Percentiles rank a stretch among this genome's conserved stretches.
phyloP scores from a whole-genome alignment of 53 echinoderm and acorn worm species.

The Mesocentrotus franciscanus region DNA sequence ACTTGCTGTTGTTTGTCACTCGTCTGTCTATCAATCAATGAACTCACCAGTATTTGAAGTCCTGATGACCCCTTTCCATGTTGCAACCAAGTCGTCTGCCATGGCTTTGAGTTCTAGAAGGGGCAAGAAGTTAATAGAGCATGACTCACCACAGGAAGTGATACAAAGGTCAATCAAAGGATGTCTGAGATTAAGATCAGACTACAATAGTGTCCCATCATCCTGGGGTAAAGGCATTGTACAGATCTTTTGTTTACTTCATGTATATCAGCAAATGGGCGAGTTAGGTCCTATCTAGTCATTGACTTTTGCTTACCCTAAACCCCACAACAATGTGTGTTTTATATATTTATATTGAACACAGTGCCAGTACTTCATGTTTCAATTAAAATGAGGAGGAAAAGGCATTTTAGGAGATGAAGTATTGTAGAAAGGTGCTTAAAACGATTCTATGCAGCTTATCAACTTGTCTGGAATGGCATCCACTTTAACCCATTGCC shows the following conservation, averaged over 20 bases:
- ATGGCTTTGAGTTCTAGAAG: constrained; percentile 79
- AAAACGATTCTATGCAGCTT: neutral
- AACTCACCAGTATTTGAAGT: constrained; percentile 41
- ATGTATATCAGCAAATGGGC: too few relatives aligned
- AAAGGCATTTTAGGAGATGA: neutral
- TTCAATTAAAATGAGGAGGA: neutral
- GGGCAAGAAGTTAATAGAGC: neutral
- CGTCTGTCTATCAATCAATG: neutral
- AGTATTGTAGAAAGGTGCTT: neutral
- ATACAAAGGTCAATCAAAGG: constrained; percentile 25
- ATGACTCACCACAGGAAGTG: constrained; percentile 13
- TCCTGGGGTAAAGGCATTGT: neutral
- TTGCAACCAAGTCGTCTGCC: constrained; percentile 77
- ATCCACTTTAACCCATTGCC: neutral
- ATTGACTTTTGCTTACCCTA: neutral
- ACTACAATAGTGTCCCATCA: neutral
- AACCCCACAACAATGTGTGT: neutral
- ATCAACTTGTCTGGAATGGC: neutral
- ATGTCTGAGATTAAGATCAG: neutral
- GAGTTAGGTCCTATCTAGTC: neutral
- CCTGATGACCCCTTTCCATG: constrained; percentile 92
- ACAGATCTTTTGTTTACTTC: neutral
- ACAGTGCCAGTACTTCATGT: neutral
- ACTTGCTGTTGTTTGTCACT: too few relatives aligned
- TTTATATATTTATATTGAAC: neutral